Conservation (phyloP, 2,888 invertebrate species). For the Hirtodrosophila histrioides region DNA sequence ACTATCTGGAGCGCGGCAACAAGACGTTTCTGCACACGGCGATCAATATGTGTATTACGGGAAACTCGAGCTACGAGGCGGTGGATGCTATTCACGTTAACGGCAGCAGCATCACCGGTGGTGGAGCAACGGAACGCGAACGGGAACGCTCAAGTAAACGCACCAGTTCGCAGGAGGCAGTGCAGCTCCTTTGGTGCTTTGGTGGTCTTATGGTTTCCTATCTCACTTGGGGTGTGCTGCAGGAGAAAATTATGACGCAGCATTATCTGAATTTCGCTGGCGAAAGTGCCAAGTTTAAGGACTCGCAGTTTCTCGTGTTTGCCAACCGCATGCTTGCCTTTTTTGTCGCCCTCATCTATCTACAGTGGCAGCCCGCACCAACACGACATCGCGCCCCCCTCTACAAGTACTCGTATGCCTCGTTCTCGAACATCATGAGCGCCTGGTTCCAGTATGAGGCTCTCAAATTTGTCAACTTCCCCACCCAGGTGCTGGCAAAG, state of each 20-base stretch:
- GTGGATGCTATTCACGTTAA: slow-evolving; percentile 83
- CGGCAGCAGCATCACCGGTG: slow-evolving; percentile 4
- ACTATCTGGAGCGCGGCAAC: slow-evolving; percentile 89
- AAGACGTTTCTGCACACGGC: slow-evolving; percentile 78
- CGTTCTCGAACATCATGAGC: slow-evolving; percentile 98
- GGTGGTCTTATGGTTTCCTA: slow-evolving; percentile 95
- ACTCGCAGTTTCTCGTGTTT: slow-evolving; percentile 98
- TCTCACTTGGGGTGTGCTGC: slow-evolving; percentile 97
- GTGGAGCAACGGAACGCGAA: slow-evolving; percentile 25
- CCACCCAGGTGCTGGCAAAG: slow-evolving; percentile 97
- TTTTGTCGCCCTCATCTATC: slow-evolving; percentile 88
- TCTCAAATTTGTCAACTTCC: slow-evolving; percentile 98
- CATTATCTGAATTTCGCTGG: slow-evolving; percentile 88
- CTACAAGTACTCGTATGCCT: slow-evolving; percentile 97
- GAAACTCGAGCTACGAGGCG: slow-evolving; percentile 77
- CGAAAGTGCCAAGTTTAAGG: slow-evolving; percentile 89
- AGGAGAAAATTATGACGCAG: slow-evolving; percentile 99
- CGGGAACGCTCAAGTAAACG: slow-evolving; percentile 78
- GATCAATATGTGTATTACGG: slow-evolving; percentile 83
- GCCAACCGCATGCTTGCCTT: slow-evolving; percentile 96
- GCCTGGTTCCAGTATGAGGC: slow-evolving; percentile 99
- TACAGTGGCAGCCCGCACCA: slow-evolving; percentile 86
- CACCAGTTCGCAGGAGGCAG: slow-evolving; percentile 86
- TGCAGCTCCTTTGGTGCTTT: slow-evolving; percentile 91
- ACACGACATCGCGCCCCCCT: slow-evolving; percentile 92